These are phyloP conservation scores for Sebastes matsubarae DNA, from an alignment of 2,797 vertebrate genomes.

Conservation along the genomic window DNA sequence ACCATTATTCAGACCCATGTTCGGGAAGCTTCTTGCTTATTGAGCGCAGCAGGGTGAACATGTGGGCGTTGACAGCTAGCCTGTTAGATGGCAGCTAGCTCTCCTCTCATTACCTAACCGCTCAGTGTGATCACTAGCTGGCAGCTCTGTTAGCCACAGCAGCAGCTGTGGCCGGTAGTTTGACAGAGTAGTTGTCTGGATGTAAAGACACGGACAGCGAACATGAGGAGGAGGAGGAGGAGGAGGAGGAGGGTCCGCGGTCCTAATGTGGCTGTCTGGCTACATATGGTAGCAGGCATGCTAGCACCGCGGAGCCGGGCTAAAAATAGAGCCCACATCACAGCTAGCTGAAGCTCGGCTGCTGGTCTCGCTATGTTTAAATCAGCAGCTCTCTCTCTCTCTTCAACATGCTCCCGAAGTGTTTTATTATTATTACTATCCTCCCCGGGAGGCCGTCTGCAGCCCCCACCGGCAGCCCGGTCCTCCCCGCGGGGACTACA, in stretches of 20 bases:
- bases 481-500: not conserved
- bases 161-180: not conserved
- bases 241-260: conserved; percentile 15
- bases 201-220: not conserved
- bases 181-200: conserved; percentile 3
- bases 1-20: not conserved
- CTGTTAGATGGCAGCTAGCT: conserved; percentile 21
- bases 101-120: not conserved
- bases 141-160: conserved; percentile 19
- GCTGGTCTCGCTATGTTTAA: conserved; percentile 61
- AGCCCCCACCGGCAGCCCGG: not conserved
- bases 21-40: not conserved
- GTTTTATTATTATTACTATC: not conserved
- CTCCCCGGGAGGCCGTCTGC: not conserved
- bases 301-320: conserved; percentile 72
- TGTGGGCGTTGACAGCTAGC: conserved; percentile 29
- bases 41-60: not conserved
- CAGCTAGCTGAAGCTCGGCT: conserved; percentile 41
- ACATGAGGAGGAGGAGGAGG: not conserved
- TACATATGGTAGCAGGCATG: conserved; percentile 87
- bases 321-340: conserved; percentile 88
- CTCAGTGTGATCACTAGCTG: conserved; percentile 13
- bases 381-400: not conserved
- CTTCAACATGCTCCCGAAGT: not conserved
- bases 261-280: conserved; percentile 79